phyloP scores from a whole-genome alignment of 2,113 vertebrate species.

The Hepsetus odoe region DNA sequence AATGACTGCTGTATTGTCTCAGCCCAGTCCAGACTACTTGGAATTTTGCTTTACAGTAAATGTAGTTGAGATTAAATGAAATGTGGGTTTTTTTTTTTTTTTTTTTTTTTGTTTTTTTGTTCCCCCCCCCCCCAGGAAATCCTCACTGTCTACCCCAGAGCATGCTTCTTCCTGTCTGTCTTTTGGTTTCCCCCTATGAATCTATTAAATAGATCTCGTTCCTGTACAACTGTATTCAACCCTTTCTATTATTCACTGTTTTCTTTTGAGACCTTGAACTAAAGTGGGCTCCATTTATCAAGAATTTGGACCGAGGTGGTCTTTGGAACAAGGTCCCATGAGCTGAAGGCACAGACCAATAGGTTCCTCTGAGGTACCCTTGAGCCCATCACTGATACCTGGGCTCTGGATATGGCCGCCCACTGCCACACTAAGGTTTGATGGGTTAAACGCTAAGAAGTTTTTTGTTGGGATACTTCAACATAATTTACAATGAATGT shows the following conservation, averaged over 20 bases:
- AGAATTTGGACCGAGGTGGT: no score
- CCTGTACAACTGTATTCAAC: neutral
- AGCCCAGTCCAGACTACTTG: neutral
- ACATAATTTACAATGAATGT: no score
- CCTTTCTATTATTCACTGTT: neutral
- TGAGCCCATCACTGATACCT: no score
- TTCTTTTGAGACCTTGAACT: no score
- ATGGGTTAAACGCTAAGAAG: no score
- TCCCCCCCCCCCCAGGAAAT: neutral
- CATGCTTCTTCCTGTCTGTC: neutral
- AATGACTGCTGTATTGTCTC: neutral
- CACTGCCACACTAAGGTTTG: no score
- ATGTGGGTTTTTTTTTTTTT: neutral
- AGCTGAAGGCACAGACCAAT: no score
- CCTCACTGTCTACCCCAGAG: neutral
- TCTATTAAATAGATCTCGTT: neutral
- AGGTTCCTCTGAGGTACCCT: no score
- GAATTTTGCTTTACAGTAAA: neutral
- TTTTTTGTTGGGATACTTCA: no score
- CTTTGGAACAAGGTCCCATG: no score
- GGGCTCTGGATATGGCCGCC: no score
- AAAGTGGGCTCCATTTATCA: no score
- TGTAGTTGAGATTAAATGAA: neutral
- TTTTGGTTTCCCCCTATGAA: neutral
- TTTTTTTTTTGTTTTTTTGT: neutral